These are phyloP conservation scores for Paramisgurnus dabryanus DNA, from an alignment of 2,113 vertebrate species.

Conservation along the genomic window DNA sequence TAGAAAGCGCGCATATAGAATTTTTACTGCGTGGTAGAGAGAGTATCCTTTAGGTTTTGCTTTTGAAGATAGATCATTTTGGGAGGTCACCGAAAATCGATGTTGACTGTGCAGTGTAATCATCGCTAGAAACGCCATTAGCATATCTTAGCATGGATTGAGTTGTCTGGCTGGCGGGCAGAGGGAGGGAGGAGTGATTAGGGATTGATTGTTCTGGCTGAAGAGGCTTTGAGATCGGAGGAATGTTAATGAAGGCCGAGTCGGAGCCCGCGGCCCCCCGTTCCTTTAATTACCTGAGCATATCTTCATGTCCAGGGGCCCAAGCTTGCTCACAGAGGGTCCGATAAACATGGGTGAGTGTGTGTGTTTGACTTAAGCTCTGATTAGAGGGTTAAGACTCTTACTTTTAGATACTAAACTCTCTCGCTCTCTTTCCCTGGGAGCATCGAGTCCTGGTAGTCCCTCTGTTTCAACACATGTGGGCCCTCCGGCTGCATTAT, in stretches of 20 bases:
- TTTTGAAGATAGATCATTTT: constrained; percentile 69
- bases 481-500: background rate
- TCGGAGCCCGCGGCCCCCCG: constrained; percentile 17
- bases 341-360: constrained; percentile 43
- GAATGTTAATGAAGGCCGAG: constrained; percentile 59
- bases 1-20: constrained; percentile 18
- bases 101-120: constrained; percentile 73
- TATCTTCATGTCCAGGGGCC: constrained; percentile 49
- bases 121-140: constrained; percentile 76
- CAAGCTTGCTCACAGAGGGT: constrained; percentile 14
- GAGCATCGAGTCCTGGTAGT: constrained; percentile 32
- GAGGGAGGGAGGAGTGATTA: constrained; percentile 61
- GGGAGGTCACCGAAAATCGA: constrained; percentile 77
- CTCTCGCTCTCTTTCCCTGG: constrained; percentile 13
- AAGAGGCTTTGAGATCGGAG: constrained; percentile 59
- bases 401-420: background rate
- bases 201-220: constrained; percentile 73
- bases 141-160: constrained; percentile 75
- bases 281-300: constrained; percentile 55
- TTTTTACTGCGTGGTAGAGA: constrained; percentile 22
- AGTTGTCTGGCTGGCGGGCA: constrained; percentile 68
- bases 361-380: constrained; percentile 28
- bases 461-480: constrained; percentile 5
- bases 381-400: constrained; percentile 43
- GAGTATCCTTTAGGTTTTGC: constrained; percentile 41